These are phyloP conservation scores for Gallinago solitaria DNA, from an alignment of 2,797 vertebrate species.

Conservation along the genomic window DNA sequence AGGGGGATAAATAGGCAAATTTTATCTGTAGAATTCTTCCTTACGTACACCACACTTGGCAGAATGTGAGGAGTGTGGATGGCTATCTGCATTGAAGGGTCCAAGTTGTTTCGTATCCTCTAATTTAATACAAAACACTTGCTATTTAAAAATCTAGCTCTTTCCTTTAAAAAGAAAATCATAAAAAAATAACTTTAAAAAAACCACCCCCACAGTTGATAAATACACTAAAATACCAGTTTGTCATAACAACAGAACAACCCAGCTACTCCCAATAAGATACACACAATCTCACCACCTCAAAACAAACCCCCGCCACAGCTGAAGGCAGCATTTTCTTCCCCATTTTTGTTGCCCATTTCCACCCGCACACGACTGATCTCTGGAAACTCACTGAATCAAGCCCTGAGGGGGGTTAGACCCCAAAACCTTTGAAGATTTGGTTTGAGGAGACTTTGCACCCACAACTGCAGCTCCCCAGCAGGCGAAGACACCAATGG, in stretches of 20 bases:
- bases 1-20: background rate
- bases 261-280: background rate
- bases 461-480: background rate
- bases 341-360: background rate
- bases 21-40: background rate
- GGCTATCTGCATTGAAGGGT: background rate
- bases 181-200: background rate
- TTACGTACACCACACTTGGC: background rate
- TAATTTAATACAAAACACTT: background rate
- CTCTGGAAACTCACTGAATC: background rate
- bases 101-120: background rate
- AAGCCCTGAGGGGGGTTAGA: background rate
- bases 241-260: background rate
- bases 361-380: background rate
- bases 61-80: background rate
- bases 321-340: background rate
- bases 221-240: background rate
- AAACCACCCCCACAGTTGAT: fast-evolving
- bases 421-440: background rate
- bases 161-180: background rate
- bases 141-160: background rate
- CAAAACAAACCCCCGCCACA: background rate
- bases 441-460: background rate
- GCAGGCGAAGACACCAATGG: fast-evolving
- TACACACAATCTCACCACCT: background rate